Conservation (phyloP, 1,140 invertebrate species). For the Harpegnathos saltator region DNA sequence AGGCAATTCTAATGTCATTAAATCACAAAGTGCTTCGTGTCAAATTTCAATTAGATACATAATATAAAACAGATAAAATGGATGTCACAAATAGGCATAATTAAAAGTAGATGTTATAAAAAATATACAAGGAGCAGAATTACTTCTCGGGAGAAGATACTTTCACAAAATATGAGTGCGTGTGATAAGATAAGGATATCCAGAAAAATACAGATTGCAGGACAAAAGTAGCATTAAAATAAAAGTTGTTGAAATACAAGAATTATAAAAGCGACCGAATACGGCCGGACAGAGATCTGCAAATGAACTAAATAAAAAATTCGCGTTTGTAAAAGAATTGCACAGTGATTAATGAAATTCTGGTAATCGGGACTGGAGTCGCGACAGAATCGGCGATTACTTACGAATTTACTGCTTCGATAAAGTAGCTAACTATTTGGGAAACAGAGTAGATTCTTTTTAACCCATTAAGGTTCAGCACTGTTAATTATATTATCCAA, state of each 20-base stretch:
- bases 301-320: neutral
- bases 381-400: neutral
- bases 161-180: slow-evolving; percentile 21
- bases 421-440: slow-evolving; percentile 41
- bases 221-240: slow-evolving; percentile 1
- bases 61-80: neutral
- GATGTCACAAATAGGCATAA: neutral
- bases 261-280: neutral
- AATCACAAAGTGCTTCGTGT: neutral
- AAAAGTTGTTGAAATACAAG: slow-evolving; percentile 16
- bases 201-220: slow-evolving; percentile 49
- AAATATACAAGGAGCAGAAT: neutral
- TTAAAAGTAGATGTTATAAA: neutral
- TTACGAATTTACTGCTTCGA: neutral
- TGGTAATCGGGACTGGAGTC: neutral
- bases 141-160: slow-evolving; percentile 19
- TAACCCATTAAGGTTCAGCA: slow-evolving; percentile 63
- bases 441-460: slow-evolving; percentile 22
- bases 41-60: slow-evolving; percentile 1
- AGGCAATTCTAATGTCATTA: slow-evolving; percentile 16
- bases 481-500: slow-evolving; percentile 74
- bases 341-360: neutral
- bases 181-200: slow-evolving; percentile 49
- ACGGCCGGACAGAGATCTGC: neutral
- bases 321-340: neutral